Conservation (phyloP, 2,797 vertebrate species). For the Cryptoprocta ferox region DNA sequence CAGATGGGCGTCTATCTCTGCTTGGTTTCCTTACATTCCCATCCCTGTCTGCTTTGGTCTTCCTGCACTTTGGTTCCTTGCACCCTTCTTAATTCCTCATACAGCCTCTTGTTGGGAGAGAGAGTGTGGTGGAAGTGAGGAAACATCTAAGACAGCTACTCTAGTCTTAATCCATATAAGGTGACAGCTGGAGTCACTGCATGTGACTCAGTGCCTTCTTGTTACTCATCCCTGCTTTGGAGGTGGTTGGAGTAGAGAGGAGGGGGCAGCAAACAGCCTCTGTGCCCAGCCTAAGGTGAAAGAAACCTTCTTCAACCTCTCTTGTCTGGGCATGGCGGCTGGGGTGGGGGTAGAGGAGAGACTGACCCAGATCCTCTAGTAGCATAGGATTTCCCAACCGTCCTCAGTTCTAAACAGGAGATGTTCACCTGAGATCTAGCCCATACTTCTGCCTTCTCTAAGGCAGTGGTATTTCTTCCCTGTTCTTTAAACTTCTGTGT, state of each 20-base stretch:
- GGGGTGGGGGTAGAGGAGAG: neutral
- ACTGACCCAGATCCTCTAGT: neutral
- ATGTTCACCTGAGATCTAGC: neutral
- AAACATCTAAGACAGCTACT: neutral
- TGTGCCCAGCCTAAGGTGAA: neutral
- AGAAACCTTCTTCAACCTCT: neutral
- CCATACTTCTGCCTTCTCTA: neutral
- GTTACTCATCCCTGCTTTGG: constrained; percentile 35
- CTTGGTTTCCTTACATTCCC: neutral
- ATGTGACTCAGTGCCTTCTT: constrained; percentile 59
- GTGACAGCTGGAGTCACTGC: constrained; percentile 35
- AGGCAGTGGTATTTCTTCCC: neutral
- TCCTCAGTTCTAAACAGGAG: neutral
- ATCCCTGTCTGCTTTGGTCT: neutral
- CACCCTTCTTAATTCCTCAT: neutral
- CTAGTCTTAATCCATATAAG: constrained; percentile 51
- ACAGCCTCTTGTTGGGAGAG: neutral
- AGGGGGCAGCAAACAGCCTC: constrained; percentile 34
- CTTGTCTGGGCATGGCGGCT: neutral
- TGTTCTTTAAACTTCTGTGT: constrained; percentile 16
- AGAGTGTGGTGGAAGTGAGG: neutral
- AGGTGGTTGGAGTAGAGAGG: constrained; percentile 37
- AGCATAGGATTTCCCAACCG: neutral
- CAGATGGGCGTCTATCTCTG: neutral
- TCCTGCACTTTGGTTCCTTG: neutral